Base-by-base conservation (phyloP, 2,888 invertebrate species). In the Gryllus longicercus region DNA sequence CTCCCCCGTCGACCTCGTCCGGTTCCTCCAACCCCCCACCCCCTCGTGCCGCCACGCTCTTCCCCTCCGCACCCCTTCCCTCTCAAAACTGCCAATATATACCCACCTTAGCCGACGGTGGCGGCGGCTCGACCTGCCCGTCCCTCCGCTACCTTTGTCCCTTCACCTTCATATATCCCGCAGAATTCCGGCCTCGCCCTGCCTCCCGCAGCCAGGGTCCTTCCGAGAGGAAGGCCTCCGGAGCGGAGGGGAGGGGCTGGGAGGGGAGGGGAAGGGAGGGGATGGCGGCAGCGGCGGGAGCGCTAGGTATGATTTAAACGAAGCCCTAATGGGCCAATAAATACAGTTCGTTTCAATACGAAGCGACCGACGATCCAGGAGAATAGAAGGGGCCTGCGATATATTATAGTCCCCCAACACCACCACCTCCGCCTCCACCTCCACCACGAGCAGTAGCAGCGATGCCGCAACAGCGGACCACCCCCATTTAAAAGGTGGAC, bases 301-400 rank as follows among this genome's bases (percentile, higher is more conserved):
- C 49, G 49, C 25, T 76, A 38, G 77, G 77, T 87, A 89, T 90
- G 90, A 89, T 90, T 90, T 90, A 89, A 89, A 87, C 88, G 86
- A 87, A 86, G 87, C 88, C 89, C 89, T 90, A 90, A 90, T 90
- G 89, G 90, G 88, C 88, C 89, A 89, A 90, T 89, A 90, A 89
- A 90, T 90, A 90, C 88, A 87, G 86, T 88, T 88, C 78, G 89
- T 89, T 89, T 89, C 89, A 89, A 89, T 89, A 82, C 82, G 75
- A 21, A 81, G 79, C 76, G 78, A 75, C 75, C 78, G 75, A 50
- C 78, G 76, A 79, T 77, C 80, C 80, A 75, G 78, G 78, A 78
- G 78, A 63, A 63, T 63, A 63, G 63, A 63, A 63, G 63, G 63
- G 63, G 63, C 63, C 8, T 5, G 63, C 63, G 63, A 63, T 63